Conservation (phyloP, 2,888 invertebrate species). For the Plebejus melissa region DNA sequence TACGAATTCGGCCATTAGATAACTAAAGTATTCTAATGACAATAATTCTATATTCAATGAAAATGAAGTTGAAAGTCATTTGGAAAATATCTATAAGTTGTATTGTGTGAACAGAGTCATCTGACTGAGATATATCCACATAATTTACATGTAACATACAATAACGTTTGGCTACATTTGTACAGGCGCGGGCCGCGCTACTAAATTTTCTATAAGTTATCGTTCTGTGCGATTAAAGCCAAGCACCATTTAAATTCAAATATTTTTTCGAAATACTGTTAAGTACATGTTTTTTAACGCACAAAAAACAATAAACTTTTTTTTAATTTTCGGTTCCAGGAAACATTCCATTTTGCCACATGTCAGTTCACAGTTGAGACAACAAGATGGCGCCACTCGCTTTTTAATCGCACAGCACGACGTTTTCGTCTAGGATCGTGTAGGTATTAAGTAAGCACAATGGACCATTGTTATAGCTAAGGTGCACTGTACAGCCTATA, state of each 20-base stretch:
- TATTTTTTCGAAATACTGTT: not conserved
- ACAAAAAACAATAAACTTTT: too few species aligned
- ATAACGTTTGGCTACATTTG: conserved; percentile 25
- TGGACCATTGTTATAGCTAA: conserved; percentile 9
- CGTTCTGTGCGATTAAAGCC: not conserved
- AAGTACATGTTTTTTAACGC: too few species aligned
- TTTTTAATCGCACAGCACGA: not conserved
- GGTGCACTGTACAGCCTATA: conserved; percentile 24
- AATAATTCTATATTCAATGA: not conserved
- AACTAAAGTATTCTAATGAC: conserved; percentile 8
- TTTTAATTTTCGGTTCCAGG: too few species aligned
- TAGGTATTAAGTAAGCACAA: not conserved
- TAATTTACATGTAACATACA: conserved; percentile 24
- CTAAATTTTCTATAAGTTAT: conserved; percentile 1
- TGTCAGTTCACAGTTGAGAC: not conserved
- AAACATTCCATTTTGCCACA: not conserved
- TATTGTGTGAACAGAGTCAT: not conserved
- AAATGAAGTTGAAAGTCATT: conserved; percentile 13
- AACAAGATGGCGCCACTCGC: not conserved
- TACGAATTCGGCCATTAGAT: not conserved
- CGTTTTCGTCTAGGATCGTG: not conserved
- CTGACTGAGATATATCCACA: conserved; percentile 22
- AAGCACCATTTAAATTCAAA: not conserved
- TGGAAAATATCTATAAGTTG: conserved; percentile 9
- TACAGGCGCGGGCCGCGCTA: conserved; percentile 23